phyloP scores from a whole-genome alignment of 2,113 vertebrate species.

The Odontesthes bonariensis region DNA sequence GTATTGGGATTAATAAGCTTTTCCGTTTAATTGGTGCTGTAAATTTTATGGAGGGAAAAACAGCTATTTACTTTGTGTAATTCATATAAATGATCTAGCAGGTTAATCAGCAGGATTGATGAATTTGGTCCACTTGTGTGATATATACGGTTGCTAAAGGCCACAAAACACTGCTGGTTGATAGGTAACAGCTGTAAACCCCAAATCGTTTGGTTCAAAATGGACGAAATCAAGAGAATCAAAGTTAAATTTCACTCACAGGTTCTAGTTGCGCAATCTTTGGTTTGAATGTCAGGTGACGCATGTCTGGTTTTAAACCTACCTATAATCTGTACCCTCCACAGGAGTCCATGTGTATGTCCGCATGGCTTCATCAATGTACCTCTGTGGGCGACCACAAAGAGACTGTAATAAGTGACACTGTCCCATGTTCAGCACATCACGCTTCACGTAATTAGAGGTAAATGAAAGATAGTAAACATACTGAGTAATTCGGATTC shows the following conservation, averaged over 20 bases:
- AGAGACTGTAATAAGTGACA: conserved; percentile 13
- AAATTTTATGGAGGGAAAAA: conserved; percentile 29
- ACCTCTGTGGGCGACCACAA: conserved; percentile 84
- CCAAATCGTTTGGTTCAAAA: conserved; percentile 1
- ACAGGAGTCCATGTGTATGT: conserved; percentile 97
- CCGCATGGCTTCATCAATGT: conserved; percentile 92
- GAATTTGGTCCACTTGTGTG: too few species aligned
- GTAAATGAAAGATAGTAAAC: conserved; percentile 39
- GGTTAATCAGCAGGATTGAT: neutral
- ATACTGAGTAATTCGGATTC: conserved; percentile 49
- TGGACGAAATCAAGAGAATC: conserved; percentile 12
- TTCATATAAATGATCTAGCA: conserved; percentile 38
- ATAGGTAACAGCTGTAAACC: conserved; percentile 23
- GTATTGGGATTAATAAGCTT: conserved; percentile 58
- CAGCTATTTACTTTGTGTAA: conserved; percentile 15
- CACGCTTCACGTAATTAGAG: conserved; percentile 15
- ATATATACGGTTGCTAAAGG: neutral
- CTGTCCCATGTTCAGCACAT: conserved; percentile 7
- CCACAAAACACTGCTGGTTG: conserved; percentile 6
- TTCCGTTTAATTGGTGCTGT: neutral
- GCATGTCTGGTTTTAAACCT: conserved; percentile 45
- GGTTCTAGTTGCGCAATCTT: conserved; percentile 14
- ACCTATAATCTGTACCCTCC: conserved; percentile 98
- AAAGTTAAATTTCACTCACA: conserved; percentile 50
- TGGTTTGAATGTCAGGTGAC: conserved; percentile 25